Conservation (phyloP, 2,797 vertebrate genomes). For the Acanthiza pusilla region DNA sequence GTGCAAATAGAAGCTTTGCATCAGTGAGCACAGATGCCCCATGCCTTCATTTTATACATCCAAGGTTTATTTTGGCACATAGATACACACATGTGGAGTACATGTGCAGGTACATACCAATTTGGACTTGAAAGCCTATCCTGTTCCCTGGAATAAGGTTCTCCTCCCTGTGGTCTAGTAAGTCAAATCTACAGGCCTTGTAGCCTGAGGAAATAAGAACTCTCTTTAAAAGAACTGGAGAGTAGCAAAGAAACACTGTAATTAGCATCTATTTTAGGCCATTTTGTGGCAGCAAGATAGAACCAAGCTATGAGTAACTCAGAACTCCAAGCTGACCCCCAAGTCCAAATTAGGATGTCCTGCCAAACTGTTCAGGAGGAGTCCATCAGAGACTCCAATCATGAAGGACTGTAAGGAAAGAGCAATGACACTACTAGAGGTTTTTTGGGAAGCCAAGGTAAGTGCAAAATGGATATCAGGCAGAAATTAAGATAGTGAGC, state of each 20-base stretch:
- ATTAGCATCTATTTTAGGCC: neutral
- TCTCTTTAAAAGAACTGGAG: neutral
- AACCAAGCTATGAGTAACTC: neutral
- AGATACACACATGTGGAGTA: neutral
- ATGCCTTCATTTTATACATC: neutral
- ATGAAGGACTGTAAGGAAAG: neutral
- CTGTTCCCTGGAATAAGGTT: neutral
- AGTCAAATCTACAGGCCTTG: neutral
- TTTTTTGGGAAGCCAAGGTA: neutral
- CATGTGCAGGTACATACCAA: neutral
- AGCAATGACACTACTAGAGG: neutral
- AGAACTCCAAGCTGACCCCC: neutral
- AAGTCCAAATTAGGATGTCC: neutral
- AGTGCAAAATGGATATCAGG: neutral
- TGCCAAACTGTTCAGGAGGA: neutral
- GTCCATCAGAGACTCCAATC: neutral
- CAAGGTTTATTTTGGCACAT: neutral
- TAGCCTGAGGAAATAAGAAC: neutral
- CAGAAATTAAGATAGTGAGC: neutral
- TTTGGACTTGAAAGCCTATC: neutral
- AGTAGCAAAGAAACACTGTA: neutral
- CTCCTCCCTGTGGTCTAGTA: neutral
- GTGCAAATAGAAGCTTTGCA: neutral
- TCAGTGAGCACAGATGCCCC: neutral
- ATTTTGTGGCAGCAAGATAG: neutral